Evolutionary conservation across 2,113 vertebrate species (phyloP).

Genomic region (Tapirus terrestris): DNA sequence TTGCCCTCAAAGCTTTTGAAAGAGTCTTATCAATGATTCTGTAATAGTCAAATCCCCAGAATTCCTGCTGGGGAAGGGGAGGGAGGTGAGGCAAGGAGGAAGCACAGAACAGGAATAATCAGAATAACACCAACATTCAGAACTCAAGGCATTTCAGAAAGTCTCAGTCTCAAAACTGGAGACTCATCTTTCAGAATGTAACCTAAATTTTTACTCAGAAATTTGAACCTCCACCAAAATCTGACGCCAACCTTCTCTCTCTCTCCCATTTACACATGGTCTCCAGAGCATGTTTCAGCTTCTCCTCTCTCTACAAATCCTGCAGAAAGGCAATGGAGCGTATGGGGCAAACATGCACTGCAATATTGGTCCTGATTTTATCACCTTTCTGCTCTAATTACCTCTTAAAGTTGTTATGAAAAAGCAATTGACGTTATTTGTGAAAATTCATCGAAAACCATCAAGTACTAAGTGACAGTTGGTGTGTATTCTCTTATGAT

Average conservation of each 20-base stretch:
- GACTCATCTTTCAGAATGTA: background rate
- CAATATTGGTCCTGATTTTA: background rate
- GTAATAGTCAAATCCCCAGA: background rate
- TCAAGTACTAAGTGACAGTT: background rate
- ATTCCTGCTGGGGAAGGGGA: background rate
- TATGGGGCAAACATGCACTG: background rate
- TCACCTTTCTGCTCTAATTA: constrained; percentile 43
- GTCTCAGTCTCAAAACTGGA: background rate
- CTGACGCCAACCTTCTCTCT: background rate
- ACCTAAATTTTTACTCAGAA: background rate
- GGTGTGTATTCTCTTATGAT: background rate
- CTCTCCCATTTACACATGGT: background rate
- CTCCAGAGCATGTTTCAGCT: background rate
- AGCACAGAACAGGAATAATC: background rate
- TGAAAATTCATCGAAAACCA: constrained; percentile 38
- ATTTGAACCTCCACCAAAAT: background rate
- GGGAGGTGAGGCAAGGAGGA: background rate
- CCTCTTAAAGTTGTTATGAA: background rate
- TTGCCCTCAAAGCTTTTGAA: background rate
- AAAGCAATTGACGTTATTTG: constrained; percentile 46
- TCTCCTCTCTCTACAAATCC: background rate
- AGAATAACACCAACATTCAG: background rate
- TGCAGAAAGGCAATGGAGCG: background rate
- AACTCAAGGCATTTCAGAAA: background rate
- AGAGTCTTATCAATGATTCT: background rate